phyloP scores from a whole-genome alignment of 2,113 vertebrate genomes.

The Spilogale gracilis region DNA sequence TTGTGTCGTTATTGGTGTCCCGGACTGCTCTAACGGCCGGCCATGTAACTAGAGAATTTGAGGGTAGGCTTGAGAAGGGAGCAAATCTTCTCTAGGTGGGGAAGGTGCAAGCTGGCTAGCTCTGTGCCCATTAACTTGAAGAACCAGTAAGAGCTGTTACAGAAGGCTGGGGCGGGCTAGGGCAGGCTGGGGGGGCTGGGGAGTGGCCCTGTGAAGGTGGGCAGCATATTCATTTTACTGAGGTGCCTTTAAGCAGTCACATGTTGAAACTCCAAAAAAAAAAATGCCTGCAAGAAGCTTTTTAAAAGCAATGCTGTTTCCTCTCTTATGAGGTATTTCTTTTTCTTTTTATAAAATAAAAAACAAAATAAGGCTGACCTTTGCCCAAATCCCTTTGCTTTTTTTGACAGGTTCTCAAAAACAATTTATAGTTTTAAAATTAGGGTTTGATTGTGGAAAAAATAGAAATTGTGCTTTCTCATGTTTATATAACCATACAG shows the following conservation, averaged over 20 bases:
- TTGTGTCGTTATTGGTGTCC: not conserved
- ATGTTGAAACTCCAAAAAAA: constrained; percentile 44
- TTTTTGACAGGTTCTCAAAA: constrained; percentile 60
- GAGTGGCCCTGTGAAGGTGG: not conserved
- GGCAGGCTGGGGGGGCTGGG: not conserved
- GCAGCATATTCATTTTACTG: not conserved
- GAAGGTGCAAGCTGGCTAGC: not conserved
- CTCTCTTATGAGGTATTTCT: not conserved
- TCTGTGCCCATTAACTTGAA: not conserved
- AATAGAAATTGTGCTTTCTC: constrained; percentile 64
- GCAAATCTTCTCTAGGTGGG: not conserved
- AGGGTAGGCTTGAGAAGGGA: not conserved
- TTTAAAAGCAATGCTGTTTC: constrained; percentile 27
- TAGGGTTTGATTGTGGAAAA: constrained; percentile 52
- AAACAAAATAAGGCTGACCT: constrained; percentile 30
- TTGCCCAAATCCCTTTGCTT: constrained; percentile 33
- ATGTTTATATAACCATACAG: constrained; percentile 75
- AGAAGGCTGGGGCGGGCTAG: not conserved
- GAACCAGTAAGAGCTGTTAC: not conserved
- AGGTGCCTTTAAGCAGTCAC: constrained; percentile 44
- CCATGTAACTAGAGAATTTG: not conserved
- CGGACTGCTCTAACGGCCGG: not conserved
- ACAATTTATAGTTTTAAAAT: constrained; percentile 64
- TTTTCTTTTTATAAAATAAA: not conserved
- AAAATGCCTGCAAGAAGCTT: constrained; percentile 21